Percentiles rank a stretch among this genome's conserved stretches.
These are phyloP conservation scores for Orthochromis malagaraziensis DNA, from an alignment of 2,113 vertebrate genomes.

Conservation along the genomic window DNA sequence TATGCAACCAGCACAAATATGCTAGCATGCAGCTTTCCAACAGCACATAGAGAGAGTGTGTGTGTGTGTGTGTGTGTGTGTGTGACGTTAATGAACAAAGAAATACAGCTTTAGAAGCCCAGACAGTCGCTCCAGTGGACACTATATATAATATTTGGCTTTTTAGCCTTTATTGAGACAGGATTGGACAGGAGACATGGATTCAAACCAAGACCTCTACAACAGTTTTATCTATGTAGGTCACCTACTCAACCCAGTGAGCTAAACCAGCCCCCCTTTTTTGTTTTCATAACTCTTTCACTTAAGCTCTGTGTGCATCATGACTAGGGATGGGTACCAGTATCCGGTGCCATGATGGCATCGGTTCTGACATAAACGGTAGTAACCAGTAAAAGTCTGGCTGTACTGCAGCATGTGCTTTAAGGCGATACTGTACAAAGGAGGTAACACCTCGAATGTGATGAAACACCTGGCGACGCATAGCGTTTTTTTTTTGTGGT, in stretches of 20 bases:
- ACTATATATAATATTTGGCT: background rate
- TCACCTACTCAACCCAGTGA: background rate
- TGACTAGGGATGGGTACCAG: background rate
- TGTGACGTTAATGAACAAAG: background rate
- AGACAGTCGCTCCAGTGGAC: background rate
- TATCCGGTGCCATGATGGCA: fast-evolving
- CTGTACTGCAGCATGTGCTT: no score
- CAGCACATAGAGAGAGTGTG: background rate
- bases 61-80: background rate
- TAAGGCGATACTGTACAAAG: no score
- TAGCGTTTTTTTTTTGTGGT: fast-evolving
- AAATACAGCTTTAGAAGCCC: background rate
- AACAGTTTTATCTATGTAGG: background rate
- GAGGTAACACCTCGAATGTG: fast-evolving
- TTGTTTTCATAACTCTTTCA: background rate
- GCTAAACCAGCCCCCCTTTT: background rate
- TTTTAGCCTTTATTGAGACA: fast-evolving
- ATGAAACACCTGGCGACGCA: fast-evolving
- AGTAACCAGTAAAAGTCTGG: background rate
- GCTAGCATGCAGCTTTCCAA: background rate
- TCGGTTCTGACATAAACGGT: background rate
- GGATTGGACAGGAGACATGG: fast-evolving
- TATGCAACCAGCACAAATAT: background rate
- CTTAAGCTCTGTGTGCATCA: background rate
- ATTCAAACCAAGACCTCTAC: background rate